Evolutionary conservation across 2,113 vertebrate species (phyloP).

Genomic region (Corythornis madagascariensis): DNA sequence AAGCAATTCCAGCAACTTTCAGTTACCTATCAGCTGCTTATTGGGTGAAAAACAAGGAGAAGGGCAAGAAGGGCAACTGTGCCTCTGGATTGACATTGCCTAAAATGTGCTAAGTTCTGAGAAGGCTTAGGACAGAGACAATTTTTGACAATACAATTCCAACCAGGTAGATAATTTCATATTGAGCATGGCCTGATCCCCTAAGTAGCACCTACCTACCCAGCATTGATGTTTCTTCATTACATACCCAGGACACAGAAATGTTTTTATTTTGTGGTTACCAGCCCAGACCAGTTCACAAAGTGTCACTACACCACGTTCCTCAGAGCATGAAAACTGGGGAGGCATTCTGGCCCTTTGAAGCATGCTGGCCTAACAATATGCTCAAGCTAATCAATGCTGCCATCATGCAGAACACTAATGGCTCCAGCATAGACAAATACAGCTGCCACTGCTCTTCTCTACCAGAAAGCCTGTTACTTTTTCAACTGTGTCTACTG

Average conservation of each 20-base stretch:
- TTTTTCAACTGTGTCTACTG: background rate
- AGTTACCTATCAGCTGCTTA: background rate
- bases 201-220: background rate
- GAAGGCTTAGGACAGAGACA: background rate
- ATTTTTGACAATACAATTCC: background rate
- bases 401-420: background rate
- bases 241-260: background rate
- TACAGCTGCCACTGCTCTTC: background rate
- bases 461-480: background rate
- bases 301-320: accelerated
- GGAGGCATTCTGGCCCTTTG: background rate
- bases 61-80: background rate
- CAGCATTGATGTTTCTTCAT: background rate
- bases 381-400: accelerated
- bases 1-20: background rate
- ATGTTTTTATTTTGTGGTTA: background rate
- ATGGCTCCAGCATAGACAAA: background rate
- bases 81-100: background rate
- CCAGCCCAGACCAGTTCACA: background rate
- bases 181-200: background rate
- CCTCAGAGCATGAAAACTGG: background rate
- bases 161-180: background rate
- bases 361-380: background rate
- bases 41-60: background rate
- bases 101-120: background rate